Base-by-base conservation (phyloP, 2,888 invertebrate genomes). In the Pedicia rivosa region DNA sequence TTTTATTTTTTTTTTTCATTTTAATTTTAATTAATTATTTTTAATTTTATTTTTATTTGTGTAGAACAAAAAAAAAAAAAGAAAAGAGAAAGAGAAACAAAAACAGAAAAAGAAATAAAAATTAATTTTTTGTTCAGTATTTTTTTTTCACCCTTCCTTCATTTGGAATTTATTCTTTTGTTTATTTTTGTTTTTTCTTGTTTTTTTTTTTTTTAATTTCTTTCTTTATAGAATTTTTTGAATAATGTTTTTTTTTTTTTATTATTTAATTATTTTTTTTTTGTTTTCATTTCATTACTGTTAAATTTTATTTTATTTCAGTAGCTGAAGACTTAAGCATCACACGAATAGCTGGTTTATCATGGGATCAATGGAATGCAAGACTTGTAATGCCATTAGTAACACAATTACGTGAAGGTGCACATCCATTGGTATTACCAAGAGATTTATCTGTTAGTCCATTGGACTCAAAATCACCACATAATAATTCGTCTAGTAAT, bases 361-460 rank as follows among this genome's bases (percentile, higher is more conserved):
- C 70, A 56, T 78, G 78, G 77, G 75, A 74, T 50, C 72, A 73
- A 59, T 78, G 77, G 77, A 78, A 78, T 50, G 74, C 77, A 48
- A 67, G 81, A 49, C 63, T 83, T 59, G 78, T 80, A 49, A 66
- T 78, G 63, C 77, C 78, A 40, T 67, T 76, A 57, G 71, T 74
- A 53, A 65, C 67, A 19, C 58, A 68, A 47, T 60, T 72, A 55
- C 65, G 72, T 32, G 72, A 69, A 50, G 62, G 65, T 52, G 63
- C 53, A 28, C 58, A 57, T 43, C 59, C 60, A 2, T 38, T 62
- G 36, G 51, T 62, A 42, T 62, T 62, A 46, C 59, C 61, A 43
- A 57, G 59, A 32, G 61, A 62, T 47, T 48, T 61, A 25, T 58
- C 57, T 15, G 49, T 57, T 13, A 51, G 45, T 35, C 43, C 50